phyloP scores from a whole-genome alignment of 1,140 invertebrate species.

The Zophobas atratus region DNA sequence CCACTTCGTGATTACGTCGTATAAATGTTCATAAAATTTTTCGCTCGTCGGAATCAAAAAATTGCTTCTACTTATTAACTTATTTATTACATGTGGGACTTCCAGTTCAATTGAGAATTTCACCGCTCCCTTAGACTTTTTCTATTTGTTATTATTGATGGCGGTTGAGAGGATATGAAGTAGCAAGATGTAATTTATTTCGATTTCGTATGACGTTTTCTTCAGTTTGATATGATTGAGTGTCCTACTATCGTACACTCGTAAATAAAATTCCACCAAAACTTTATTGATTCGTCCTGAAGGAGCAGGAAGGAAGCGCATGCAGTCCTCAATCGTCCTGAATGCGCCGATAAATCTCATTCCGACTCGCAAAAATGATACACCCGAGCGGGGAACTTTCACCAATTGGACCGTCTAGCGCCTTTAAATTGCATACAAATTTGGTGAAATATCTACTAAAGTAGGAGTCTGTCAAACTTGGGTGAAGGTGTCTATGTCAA shows the following conservation, averaged over 20 bases:
- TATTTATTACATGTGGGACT: conserved; percentile 3
- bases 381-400: not conserved
- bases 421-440: not conserved
- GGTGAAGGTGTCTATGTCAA: too few species aligned
- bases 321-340: conserved; percentile 22
- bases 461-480: too few species aligned
- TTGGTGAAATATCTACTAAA: too few species aligned
- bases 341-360: conserved; percentile 37
- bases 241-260: conserved; percentile 45
- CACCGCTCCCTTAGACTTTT: conserved; percentile 17
- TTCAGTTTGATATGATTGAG: conserved; percentile 55
- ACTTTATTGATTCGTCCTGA: conserved; percentile 48
- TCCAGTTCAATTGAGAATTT: conserved; percentile 25
- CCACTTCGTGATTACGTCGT: not conserved
- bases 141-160: conserved; percentile 37
- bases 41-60: conserved; percentile 9
- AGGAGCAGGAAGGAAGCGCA: conserved; percentile 1
- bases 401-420: conserved; percentile 1
- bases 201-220: conserved; percentile 53
- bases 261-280: conserved; percentile 50
- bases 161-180: conserved; percentile 45
- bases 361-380: conserved; percentile 19
- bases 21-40: conserved; percentile 8
- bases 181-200: conserved; percentile 54
- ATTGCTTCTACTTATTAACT: conserved; percentile 10